Evolutionary conservation across 2,888 invertebrate genomes (phyloP).

Genomic region (Incurvaria masculella): DNA sequence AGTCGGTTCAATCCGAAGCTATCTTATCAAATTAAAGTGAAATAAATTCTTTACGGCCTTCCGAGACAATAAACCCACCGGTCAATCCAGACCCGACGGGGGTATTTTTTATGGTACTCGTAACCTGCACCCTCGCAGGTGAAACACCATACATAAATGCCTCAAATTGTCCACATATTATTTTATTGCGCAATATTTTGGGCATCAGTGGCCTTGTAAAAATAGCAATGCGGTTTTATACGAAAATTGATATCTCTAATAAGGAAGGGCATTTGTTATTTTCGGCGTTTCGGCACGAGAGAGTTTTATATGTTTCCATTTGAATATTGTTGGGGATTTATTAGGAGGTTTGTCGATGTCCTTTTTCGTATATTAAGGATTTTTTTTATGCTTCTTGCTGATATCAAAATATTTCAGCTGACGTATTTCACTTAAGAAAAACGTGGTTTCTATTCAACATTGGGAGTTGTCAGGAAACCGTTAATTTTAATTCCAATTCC

Average conservation of each 20-base stretch:
- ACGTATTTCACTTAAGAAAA: too few species aligned
- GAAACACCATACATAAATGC: neutral
- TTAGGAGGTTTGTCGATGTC: too few species aligned
- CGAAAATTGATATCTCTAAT: neutral
- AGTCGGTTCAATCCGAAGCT: too few species aligned
- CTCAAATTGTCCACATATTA: constrained; percentile 10
- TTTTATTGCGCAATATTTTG: constrained; percentile 7
- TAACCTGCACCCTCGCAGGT: constrained; percentile 26
- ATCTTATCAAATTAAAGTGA: neutral
- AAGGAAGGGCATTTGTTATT: neutral
- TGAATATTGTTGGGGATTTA: neutral
- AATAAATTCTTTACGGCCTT: neutral
- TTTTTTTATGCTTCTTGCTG: too few species aligned
- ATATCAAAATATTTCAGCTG: too few species aligned
- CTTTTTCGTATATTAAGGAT: too few species aligned
- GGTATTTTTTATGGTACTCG: constrained; percentile 27
- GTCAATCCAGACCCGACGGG: constrained; percentile 30
- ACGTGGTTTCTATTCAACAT: too few species aligned
- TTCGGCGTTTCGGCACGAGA: neutral
- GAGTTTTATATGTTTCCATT: neutral
- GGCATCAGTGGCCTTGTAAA: neutral
- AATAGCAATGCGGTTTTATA: neutral
- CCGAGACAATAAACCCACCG: constrained; percentile 14
- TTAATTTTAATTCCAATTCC: too few species aligned
- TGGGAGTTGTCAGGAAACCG: too few species aligned